Percentiles rank a stretch among this genome's conserved stretches.
phyloP scores from a whole-genome alignment of 2,888 invertebrate species.

The Callosobruchus maculatus region DNA sequence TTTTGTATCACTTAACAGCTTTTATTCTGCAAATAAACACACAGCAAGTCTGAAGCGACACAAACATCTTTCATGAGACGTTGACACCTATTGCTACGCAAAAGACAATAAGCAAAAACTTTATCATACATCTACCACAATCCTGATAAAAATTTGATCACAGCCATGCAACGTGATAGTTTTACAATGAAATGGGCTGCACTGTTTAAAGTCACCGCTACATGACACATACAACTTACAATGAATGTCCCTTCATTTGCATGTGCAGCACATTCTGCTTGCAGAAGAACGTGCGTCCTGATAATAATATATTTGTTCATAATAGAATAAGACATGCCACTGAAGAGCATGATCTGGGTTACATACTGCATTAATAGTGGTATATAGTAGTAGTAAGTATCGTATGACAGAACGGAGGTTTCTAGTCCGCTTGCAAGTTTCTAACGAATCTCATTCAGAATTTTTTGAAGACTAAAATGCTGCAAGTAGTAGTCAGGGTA shows the following conservation, averaged over 20 bases:
- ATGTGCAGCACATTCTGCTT: neutral
- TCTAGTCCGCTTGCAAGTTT: too few species aligned
- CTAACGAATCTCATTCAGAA: too few species aligned
- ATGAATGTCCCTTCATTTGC: neutral
- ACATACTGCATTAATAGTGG: neutral
- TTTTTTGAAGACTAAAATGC: too few species aligned
- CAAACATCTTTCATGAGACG: too few species aligned
- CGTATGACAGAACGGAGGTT: too few species aligned
- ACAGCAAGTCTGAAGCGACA: too few species aligned
- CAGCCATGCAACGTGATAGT: neutral
- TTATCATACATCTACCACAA: neutral
- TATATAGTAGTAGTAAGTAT: neutral
- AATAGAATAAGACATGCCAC: neutral
- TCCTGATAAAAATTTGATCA: neutral
- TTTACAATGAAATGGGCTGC: neutral
- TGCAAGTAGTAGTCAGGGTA: too few species aligned
- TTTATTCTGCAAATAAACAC: too few species aligned
- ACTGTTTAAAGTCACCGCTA: neutral
- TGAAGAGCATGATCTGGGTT: neutral
- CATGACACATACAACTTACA: neutral
- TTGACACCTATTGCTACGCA: neutral
- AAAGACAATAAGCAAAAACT: neutral
- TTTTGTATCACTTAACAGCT: too few species aligned
- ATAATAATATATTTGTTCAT: neutral
- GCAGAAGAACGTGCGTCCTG: neutral